Evolutionary conservation across 1,140 invertebrate genomes (phyloP).

Genomic region (Heliconius himera): DNA sequence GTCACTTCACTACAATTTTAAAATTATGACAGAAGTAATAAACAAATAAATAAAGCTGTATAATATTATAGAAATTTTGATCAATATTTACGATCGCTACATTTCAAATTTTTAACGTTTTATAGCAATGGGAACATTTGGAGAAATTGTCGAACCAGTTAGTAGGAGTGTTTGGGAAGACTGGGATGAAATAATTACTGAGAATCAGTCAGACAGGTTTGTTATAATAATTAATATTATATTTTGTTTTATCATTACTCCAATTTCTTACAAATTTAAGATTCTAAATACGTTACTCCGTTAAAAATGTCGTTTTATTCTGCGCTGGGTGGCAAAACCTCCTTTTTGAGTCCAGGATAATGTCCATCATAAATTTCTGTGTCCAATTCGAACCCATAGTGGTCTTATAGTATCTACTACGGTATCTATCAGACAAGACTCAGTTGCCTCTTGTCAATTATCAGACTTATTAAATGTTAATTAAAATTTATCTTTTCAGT

Average conservation of each 20-base stretch:
- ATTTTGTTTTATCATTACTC: background rate
- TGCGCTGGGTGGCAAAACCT: too few species aligned
- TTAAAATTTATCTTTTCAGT: constrained; percentile 47
- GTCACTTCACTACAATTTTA: background rate
- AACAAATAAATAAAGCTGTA: background rate
- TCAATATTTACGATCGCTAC: background rate
- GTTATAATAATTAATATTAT: background rate
- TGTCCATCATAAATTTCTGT: too few species aligned
- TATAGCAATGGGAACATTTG: constrained; percentile 57
- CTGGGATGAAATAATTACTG: constrained; percentile 59
- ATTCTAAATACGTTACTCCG: too few species aligned
- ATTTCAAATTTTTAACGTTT: background rate
- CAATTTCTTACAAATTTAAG: too few species aligned
- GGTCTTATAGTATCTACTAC: too few species aligned
- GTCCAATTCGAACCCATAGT: too few species aligned
- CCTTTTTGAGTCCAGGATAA: too few species aligned
- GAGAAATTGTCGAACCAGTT: constrained; percentile 69
- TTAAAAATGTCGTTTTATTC: too few species aligned
- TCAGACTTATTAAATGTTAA: background rate
- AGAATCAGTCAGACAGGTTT: constrained; percentile 18
- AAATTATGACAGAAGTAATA: background rate
- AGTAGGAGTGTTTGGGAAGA: constrained; percentile 68
- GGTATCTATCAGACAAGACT: too few species aligned
- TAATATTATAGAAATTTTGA: background rate
- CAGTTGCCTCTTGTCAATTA: background rate